phyloP scores from a whole-genome alignment of 2,113 vertebrate species.

The Myrmecobius fasciatus region DNA sequence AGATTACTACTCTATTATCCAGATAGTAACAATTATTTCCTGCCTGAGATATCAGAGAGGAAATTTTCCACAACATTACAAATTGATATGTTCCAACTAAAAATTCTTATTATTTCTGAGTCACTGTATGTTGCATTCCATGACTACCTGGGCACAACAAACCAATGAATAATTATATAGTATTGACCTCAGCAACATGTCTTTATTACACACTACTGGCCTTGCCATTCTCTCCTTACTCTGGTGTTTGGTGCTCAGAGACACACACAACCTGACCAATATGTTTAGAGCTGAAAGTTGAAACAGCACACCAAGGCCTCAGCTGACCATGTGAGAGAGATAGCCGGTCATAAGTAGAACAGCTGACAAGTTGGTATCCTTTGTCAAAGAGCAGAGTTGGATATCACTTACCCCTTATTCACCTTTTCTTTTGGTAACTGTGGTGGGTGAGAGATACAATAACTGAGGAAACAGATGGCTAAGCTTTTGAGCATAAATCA shows the following conservation, averaged over 20 bases:
- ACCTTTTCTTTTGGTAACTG: conserved; percentile 24
- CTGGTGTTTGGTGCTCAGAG: conserved; percentile 20
- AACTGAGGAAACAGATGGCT: not conserved
- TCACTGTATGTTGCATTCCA: not conserved
- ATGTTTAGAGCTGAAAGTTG: not conserved
- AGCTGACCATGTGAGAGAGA: not conserved
- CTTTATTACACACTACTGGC: not conserved
- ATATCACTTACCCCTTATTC: not conserved
- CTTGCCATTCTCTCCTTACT: not conserved
- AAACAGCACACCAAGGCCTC: not conserved
- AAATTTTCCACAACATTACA: not conserved
- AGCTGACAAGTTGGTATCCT: conserved; percentile 5
- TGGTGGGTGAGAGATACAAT: not conserved
- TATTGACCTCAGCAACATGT: not conserved
- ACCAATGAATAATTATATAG: not conserved
- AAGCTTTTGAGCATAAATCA: not conserved
- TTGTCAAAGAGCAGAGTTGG: conserved; percentile 1
- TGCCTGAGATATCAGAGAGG: not conserved
- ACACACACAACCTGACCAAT: not conserved
- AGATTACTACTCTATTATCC: not conserved
- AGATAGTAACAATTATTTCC: not conserved
- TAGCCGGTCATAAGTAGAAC: not conserved
- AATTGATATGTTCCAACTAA: not conserved
- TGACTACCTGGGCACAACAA: not conserved
- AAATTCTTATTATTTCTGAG: not conserved